Evolutionary conservation across 2,113 vertebrate species (phyloP).

Genomic region (Takifugu bimaculatus): DNA sequence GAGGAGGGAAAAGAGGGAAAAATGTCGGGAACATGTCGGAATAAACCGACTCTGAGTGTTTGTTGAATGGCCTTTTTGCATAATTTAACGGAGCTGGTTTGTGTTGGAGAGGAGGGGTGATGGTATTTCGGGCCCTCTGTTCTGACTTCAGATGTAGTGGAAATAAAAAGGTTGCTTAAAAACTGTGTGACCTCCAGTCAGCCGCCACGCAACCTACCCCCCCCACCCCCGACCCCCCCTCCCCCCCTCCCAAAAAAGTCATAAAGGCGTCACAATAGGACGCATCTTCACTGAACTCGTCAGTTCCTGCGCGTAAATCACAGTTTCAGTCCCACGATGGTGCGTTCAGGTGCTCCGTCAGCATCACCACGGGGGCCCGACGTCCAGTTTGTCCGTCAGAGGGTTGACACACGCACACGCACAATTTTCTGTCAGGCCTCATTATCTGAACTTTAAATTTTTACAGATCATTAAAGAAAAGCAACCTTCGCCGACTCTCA

Average conservation of each 20-base stretch:
- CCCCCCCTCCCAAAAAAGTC: too few relatives aligned
- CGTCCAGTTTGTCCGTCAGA: slow-evolving; percentile 74
- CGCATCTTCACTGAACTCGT: not conserved
- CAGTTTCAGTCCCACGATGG: not conserved
- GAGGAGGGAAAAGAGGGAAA: slow-evolving; percentile 16
- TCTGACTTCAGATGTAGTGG: slow-evolving; percentile 42
- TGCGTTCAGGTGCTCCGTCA: slow-evolving; percentile 30
- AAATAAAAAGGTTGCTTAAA: slow-evolving; percentile 37
- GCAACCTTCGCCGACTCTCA: slow-evolving; percentile 49
- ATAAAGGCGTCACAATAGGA: too few relatives aligned
- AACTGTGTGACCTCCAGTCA: slow-evolving; percentile 34
- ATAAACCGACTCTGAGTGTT: slow-evolving; percentile 51
- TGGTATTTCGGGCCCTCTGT: slow-evolving; percentile 55
- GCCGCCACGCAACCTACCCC: not conserved
- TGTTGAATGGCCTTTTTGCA: slow-evolving; percentile 67
- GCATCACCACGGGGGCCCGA: slow-evolving; percentile 46
- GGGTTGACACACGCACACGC: slow-evolving; percentile 49
- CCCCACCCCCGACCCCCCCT: too few relatives aligned
- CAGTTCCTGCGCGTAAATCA: slow-evolving; percentile 18
- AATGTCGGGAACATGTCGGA: slow-evolving; percentile 57
- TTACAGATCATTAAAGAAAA: slow-evolving; percentile 80
- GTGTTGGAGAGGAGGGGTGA: slow-evolving; percentile 24
- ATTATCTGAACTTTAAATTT: slow-evolving; percentile 78
- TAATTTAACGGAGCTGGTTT: slow-evolving; percentile 53
- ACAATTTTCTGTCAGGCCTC: slow-evolving; percentile 77